Evolutionary conservation across 2,888 invertebrate species (phyloP).

Genomic region (Hoplodrina blanda): DNA sequence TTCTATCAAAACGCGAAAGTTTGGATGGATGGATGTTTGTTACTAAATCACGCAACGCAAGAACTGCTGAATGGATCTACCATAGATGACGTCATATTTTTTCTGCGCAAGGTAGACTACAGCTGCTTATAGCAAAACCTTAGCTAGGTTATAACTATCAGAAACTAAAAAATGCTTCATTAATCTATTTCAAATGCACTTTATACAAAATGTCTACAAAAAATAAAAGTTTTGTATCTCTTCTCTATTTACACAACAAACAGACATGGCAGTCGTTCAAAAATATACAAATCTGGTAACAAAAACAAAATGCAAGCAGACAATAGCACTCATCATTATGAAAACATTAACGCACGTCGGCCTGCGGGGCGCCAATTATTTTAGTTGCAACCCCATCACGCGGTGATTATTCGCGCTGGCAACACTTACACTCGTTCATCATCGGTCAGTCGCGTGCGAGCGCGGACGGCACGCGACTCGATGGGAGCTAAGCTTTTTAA

Average conservation of each 20-base stretch:
- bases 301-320: conserved; percentile 81
- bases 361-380: conserved; percentile 90
- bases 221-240: conserved; percentile 69
- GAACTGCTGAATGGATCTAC: no score
- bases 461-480: conserved; percentile 67
- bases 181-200: conserved; percentile 2
- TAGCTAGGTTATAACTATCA: no score
- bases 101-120: neutral
- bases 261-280: conserved; percentile 66
- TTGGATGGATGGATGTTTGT: no score
- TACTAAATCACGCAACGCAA: no score
- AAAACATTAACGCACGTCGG: conserved; percentile 86
- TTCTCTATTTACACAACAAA: conserved; percentile 74
- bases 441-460: conserved; percentile 80
- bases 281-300: conserved; percentile 82
- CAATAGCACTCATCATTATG: conserved; percentile 87
- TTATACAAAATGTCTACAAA: conserved; percentile 2
- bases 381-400: conserved; percentile 85
- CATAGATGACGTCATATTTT: no score
- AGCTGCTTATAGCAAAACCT: neutral
- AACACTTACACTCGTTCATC: conserved; percentile 84
- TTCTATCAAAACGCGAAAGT: no score
- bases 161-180: neutral
- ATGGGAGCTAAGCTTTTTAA: conserved; percentile 69
- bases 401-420: conserved; percentile 80